Conservation (phyloP, 2,113 vertebrate species). For the Indri indri region DNA sequence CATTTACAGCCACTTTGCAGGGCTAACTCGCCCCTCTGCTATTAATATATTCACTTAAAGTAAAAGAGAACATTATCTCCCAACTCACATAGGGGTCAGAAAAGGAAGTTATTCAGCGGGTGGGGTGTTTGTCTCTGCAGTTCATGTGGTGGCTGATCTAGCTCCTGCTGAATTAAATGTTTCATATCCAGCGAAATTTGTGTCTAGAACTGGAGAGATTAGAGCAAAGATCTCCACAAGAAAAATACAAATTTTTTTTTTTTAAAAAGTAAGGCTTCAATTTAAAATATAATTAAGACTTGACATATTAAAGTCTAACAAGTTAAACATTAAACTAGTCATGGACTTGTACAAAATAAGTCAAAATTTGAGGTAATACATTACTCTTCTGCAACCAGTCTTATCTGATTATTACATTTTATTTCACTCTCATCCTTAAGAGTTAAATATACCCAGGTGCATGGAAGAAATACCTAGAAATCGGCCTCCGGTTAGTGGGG, state of each 20-base stretch:
- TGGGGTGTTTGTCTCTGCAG: not conserved
- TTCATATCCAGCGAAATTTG: not conserved
- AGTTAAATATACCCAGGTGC: not conserved
- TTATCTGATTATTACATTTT: not conserved
- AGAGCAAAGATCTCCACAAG: not conserved
- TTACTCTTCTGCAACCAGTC: not conserved
- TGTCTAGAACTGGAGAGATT: not conserved
- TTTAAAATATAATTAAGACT: not conserved
- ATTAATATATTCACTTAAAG: too few species aligned
- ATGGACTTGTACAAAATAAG: not conserved
- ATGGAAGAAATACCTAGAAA: not conserved
- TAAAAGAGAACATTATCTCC: not conserved
- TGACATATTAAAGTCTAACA: not conserved
- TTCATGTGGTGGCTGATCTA: not conserved
- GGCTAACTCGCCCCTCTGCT: not conserved
- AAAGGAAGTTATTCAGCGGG: not conserved
- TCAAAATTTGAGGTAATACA: not conserved
- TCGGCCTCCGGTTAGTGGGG: not conserved
- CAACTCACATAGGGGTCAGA: too few species aligned
- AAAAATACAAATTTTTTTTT: not conserved
- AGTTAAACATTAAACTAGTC: not conserved
- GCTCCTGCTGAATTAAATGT: not conserved
- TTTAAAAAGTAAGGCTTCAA: not conserved
- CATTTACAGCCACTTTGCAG: too few species aligned
- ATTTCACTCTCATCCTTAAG: not conserved